Conservation (phyloP, 1,140 invertebrate species). For the Aphelinus certus region DNA sequence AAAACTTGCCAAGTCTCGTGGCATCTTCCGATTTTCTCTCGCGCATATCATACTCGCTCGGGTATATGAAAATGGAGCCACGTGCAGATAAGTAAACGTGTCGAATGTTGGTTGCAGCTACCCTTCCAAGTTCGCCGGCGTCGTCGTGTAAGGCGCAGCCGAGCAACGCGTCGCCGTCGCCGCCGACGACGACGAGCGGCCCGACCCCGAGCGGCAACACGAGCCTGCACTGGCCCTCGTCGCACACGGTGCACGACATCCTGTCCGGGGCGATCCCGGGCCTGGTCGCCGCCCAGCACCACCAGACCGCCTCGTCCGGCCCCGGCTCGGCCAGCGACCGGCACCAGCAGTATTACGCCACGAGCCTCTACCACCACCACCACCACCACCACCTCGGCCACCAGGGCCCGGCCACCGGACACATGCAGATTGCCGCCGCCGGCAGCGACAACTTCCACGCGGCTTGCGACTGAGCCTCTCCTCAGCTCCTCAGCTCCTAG, state of each 20-base stretch:
- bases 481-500: no score
- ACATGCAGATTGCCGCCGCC: slow-evolving; percentile 35
- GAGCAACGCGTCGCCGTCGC: slow-evolving; percentile 52
- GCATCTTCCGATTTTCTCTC: no score
- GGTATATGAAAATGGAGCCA: no score
- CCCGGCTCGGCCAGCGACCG: slow-evolving; percentile 39
- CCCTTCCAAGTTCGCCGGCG: slow-evolving; percentile 47
- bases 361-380: slow-evolving; percentile 61
- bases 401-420: slow-evolving; percentile 22
- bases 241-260: slow-evolving; percentile 79
- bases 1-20: no score
- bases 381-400: slow-evolving; percentile 51
- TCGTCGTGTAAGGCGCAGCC: slow-evolving; percentile 41
- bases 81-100: no score
- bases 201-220: slow-evolving; percentile 46
- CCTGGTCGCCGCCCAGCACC: slow-evolving; percentile 38
- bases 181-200: slow-evolving; percentile 46
- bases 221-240: slow-evolving; percentile 66
- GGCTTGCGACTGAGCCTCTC: slow-evolving; percentile 5
- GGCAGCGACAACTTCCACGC: slow-evolving; percentile 33
- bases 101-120: slow-evolving; percentile 43
- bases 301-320: slow-evolving; percentile 33
- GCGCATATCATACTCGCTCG: no score
- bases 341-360: slow-evolving; percentile 65
- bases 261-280: slow-evolving; percentile 60